Evolutionary conservation across 2,797 vertebrate genomes (phyloP).

Genomic region (Falco naumanni): DNA sequence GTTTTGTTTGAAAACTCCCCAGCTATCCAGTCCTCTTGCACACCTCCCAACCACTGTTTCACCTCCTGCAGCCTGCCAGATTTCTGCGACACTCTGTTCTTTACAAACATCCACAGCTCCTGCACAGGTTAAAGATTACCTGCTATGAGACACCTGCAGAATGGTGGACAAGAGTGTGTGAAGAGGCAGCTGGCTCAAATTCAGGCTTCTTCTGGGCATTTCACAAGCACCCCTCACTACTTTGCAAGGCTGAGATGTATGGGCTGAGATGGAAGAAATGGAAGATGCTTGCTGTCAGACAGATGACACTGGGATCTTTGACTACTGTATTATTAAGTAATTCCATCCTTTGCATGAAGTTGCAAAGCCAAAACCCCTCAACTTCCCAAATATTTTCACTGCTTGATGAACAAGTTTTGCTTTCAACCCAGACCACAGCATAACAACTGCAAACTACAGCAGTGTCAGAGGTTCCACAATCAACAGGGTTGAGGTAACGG

Average conservation of each 20-base stretch:
- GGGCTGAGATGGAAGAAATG: neutral
- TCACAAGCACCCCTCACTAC: neutral
- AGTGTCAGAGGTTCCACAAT: neutral
- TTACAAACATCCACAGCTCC: neutral
- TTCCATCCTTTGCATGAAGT: neutral
- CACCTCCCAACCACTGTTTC: slow-evolving; percentile 9
- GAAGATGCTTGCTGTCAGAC: neutral
- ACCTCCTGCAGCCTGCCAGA: slow-evolving; percentile 6
- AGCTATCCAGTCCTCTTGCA: slow-evolving; percentile 43
- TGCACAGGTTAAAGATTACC: neutral
- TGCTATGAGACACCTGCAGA: neutral
- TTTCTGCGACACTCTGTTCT: neutral
- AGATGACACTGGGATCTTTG: neutral
- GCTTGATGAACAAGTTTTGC: neutral
- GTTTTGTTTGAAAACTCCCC: slow-evolving; percentile 65
- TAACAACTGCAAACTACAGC: neutral
- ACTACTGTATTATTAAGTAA: neutral
- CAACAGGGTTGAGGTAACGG: neutral
- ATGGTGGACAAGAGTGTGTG: neutral
- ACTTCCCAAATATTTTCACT: neutral
- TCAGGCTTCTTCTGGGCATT: neutral
- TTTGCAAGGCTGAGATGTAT: neutral
- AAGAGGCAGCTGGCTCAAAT: neutral
- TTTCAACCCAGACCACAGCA: neutral
- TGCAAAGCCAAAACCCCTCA: neutral